Conservation (phyloP, 2,113 vertebrate genomes). For the Thomomys bottae region DNA sequence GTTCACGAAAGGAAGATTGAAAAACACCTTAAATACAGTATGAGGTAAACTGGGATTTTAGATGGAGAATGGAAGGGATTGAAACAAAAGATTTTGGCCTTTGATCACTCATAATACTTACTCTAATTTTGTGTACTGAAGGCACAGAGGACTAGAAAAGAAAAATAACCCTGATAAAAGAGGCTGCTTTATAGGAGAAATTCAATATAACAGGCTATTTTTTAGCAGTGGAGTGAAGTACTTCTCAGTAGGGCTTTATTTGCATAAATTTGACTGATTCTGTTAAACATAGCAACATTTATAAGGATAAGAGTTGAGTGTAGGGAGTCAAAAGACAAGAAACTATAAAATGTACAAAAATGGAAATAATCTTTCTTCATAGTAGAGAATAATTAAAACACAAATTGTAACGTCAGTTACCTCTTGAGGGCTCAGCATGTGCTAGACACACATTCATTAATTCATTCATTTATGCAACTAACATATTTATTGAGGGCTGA, state of each 20-base stretch:
- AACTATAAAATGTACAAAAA: neutral
- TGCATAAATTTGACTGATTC: neutral
- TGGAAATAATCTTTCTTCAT: neutral
- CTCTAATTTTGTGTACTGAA: slow-evolving; percentile 22
- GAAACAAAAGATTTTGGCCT: neutral
- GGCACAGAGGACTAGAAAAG: neutral
- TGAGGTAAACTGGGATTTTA: slow-evolving; percentile 16
- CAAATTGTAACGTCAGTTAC: neutral
- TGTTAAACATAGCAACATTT: neutral
- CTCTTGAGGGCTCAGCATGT: neutral
- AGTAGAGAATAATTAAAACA: neutral
- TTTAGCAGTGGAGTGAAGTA: neutral
- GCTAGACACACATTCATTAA: neutral
- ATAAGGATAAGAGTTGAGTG: neutral
- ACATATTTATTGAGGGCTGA: neutral
- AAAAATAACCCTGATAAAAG: neutral
- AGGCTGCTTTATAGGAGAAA: neutral
- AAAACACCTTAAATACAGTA: neutral
- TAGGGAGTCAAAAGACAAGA: slow-evolving; percentile 20
- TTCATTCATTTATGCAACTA: neutral
- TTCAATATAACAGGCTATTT: neutral
- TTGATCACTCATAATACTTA: neutral
- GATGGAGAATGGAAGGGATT: neutral
- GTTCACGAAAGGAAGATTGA: neutral
- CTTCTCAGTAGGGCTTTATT: neutral